Evolutionary conservation across 2,888 invertebrate species (phyloP), one percentile per base, ranked within the genome.

Genomic region (Drosophila atroscutellata): DNA sequence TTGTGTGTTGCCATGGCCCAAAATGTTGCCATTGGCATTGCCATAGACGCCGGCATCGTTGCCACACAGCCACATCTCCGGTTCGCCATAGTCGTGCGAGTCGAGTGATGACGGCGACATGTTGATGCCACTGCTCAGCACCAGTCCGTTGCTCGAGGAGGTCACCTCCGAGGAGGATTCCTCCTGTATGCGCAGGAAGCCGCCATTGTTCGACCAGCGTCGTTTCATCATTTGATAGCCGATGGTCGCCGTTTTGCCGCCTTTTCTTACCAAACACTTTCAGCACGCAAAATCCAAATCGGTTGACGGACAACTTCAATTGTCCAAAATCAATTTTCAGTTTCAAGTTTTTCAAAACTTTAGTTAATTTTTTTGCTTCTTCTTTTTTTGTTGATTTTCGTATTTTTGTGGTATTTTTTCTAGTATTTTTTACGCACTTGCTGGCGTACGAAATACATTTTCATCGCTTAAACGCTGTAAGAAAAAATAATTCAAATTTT

Each of bases 131-230:
- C 95, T 95, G 49, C 92, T 85, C 93, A 96, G 94, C 76, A 96
- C 95, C 56, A 96, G 93, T 28, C 94, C 93, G 51, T 92, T 93
- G 47, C 93, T 92, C 52, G 96, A 96, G 58, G 97, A 97, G 39
- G 96, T 96, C 59, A 96, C 95, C 93, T 96, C 96, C 92, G 96
- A 96, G 75, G 96, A 95, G 80, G 95, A 95, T 92, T 95, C 95
- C 93, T 96, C 96, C 91, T 96, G 95, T 86, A 95, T 94, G 93
- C 95, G 95, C 85, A 95, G 94, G 93, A 95, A 95, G 92, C 95
- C 95, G 93, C 95, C 95, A 94, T 95, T 95, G 94, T 96, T 95
- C 80, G 95, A 95, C 96, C 96, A 96, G 94, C 96, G 95, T 93
- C 96, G 95, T 94, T 95, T 96, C 96, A 96, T 96, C 94, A 94